Percentiles rank a stretch among this genome's conserved stretches.
Evolutionary conservation across 2,888 invertebrate species (phyloP).

Genomic region (Dione vanillae): DNA sequence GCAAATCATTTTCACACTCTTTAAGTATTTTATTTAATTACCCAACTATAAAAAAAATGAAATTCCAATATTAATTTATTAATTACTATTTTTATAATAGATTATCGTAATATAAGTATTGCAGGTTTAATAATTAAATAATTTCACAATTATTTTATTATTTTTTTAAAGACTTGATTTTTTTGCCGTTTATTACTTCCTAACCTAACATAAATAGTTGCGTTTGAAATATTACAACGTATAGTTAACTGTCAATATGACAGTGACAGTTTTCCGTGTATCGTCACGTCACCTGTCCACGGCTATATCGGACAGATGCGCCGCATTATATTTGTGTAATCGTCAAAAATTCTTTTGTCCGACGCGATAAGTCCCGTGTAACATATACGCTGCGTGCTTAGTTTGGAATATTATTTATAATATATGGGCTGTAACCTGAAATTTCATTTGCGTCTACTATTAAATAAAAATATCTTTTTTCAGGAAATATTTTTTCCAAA

Average conservation of each 20-base stretch:
- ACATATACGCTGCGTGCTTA: neutral
- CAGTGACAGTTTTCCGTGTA: slow-evolving; percentile 43
- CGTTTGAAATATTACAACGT: slow-evolving; percentile 4
- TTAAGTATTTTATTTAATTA: too few species aligned
- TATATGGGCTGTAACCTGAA: neutral
- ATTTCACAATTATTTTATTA: too few species aligned
- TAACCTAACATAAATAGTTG: neutral
- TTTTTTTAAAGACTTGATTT: too few species aligned
- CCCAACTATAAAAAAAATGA: too few species aligned
- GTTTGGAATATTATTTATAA: neutral
- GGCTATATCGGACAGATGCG: slow-evolving; percentile 60
- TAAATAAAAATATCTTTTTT: too few species aligned
- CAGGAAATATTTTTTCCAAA: too few species aligned
- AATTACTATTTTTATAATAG: too few species aligned
- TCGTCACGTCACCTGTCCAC: slow-evolving; percentile 74
- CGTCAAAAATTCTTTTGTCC: slow-evolving; percentile 78
- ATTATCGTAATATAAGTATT: too few species aligned
- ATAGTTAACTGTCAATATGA: slow-evolving; percentile 14
- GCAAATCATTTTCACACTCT: too few species aligned
- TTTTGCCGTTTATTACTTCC: neutral
- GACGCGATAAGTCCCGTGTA: slow-evolving; percentile 62
- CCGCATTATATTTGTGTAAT: slow-evolving; percentile 76
- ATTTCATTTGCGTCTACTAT: too few species aligned
- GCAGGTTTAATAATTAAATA: too few species aligned
- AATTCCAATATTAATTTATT: too few species aligned